A percentile compares a stretch with the other conserved stretches of the same genome.
These are phyloP conservation scores for Ceratitis capitata DNA, from an alignment of 1,140 invertebrate genomes.

Conservation along the genomic window DNA sequence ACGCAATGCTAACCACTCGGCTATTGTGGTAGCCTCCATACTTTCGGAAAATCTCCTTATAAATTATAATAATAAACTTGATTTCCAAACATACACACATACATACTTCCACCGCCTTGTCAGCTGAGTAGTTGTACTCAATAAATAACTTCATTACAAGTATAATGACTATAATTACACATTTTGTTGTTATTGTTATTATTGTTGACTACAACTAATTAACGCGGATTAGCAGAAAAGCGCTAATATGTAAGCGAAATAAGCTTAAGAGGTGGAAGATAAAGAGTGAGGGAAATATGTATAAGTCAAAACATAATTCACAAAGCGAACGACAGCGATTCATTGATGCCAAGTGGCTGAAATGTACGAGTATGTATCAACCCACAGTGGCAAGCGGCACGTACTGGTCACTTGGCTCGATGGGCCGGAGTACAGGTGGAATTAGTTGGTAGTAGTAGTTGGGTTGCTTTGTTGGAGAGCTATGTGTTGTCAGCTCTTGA, in stretches of 20 bases:
- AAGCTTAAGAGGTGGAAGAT: background rate
- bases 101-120: background rate
- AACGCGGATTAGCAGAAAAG: slow-evolving; percentile 6
- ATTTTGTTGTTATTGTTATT: background rate
- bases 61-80: too few species aligned
- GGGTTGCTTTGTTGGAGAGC: too few species aligned
- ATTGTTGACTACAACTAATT: slow-evolving; percentile 30
- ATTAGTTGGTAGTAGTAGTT: too few species aligned
- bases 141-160: slow-evolving; percentile 36
- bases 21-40: too few species aligned
- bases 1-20: too few species aligned
- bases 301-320: background rate
- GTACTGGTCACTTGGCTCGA: background rate
- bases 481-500: background rate
- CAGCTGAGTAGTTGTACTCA: background rate
- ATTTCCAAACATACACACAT: background rate
- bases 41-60: too few species aligned
- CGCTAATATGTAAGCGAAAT: background rate
- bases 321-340: background rate
- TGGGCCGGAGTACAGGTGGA: background rate
- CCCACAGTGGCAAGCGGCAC: background rate
- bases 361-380: slow-evolving; percentile 21
- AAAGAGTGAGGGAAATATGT: background rate
- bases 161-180: slow-evolving; percentile 29
- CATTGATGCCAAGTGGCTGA: background rate